Percentiles rank a stretch among this genome's conserved stretches.
These are phyloP conservation scores for Littorina saxatilis DNA, from an alignment of 1,140 invertebrate species.

Conservation along the genomic window DNA sequence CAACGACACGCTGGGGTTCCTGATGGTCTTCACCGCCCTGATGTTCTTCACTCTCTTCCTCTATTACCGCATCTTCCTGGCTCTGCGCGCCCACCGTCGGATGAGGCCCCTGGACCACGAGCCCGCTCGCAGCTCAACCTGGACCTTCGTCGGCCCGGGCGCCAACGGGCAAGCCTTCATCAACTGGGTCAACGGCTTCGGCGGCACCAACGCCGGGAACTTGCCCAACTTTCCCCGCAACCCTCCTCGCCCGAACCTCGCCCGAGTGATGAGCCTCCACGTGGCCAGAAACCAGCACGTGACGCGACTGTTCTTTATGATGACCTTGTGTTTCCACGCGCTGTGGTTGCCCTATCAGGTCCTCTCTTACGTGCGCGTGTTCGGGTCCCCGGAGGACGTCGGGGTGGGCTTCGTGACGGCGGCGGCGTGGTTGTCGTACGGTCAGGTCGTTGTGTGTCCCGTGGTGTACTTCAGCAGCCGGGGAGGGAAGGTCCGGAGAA, in stretches of 20 bases:
- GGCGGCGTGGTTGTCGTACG: constrained; percentile 61
- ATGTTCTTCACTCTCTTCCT: constrained; percentile 58
- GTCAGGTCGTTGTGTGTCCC: constrained; percentile 63
- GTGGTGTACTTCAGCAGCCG: constrained; percentile 53
- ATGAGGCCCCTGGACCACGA: constrained; percentile 65
- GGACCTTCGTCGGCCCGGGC: constrained; percentile 69
- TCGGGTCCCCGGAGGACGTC: constrained; percentile 43
- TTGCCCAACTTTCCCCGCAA: constrained; percentile 52
- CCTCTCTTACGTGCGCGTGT: constrained; percentile 60
- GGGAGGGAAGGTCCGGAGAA: constrained; percentile 34
- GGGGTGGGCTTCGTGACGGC: constrained; percentile 51
- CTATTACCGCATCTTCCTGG: constrained; percentile 67
- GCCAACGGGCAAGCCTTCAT: constrained; percentile 65
- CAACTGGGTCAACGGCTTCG: constrained; percentile 69
- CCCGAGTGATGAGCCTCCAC: constrained; percentile 60
- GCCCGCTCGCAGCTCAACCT: constrained; percentile 64
- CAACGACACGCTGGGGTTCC: constrained; percentile 68
- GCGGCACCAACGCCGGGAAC: constrained; percentile 19
- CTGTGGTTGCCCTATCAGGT: constrained; percentile 65
- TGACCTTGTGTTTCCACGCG: constrained; percentile 53
- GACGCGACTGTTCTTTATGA: constrained; percentile 61
- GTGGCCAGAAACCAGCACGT: constrained; percentile 64
- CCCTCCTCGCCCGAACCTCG: constrained; percentile 53
- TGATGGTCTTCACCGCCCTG: constrained; percentile 61
- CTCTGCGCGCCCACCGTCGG: constrained; percentile 63